Evolutionary conservation across 2,797 vertebrate genomes (phyloP).

Genomic region (Spizella passerina): DNA sequence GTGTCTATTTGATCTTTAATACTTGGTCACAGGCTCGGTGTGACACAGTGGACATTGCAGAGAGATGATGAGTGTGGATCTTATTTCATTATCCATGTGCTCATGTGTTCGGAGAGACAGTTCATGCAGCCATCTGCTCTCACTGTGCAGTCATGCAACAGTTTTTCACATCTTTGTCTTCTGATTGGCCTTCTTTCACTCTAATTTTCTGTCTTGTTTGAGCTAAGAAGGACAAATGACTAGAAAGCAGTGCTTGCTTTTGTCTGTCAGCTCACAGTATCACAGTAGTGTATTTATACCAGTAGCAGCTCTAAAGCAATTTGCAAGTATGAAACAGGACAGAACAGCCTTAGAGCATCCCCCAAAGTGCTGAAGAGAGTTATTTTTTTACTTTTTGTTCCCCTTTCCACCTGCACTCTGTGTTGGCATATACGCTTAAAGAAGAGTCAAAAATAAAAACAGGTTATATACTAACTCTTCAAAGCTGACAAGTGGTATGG

Average conservation of each 20-base stretch:
- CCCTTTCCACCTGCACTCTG: neutral
- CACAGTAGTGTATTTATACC: neutral
- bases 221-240: constrained; percentile 37
- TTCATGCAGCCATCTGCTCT: constrained; percentile 57
- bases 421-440: neutral
- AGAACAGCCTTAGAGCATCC: neutral
- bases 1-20: constrained; percentile 15
- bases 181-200: constrained; percentile 17
- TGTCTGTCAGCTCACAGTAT: neutral
- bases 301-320: neutral
- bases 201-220: constrained; percentile 48
- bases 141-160: constrained; percentile 41
- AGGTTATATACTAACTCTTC: neutral
- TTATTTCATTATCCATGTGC: constrained; percentile 44
- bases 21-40: neutral
- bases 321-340: neutral
- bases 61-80: constrained; percentile 34
- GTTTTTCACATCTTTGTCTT: constrained; percentile 55
- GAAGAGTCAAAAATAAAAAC: neutral
- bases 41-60: constrained; percentile 40
- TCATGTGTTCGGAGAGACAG: neutral
- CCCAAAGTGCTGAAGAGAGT: neutral
- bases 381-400: neutral
- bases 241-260: neutral
- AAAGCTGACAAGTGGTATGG: neutral